Evolutionary conservation across 2,888 invertebrate genomes (phyloP).

Genomic region (Polymixis lichenea): DNA sequence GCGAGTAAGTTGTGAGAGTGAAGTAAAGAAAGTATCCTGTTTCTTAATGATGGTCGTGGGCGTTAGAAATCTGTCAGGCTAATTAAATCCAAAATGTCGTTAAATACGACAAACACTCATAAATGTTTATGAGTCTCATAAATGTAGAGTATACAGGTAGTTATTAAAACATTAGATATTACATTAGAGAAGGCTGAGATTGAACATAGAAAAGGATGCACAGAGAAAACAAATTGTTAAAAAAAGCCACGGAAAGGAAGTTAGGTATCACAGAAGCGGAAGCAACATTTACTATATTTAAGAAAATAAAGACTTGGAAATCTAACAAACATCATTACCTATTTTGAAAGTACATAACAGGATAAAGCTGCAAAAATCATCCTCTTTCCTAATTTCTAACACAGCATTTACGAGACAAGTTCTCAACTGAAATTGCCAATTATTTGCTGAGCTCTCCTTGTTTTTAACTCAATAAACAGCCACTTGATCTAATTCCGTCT

Average conservation of each 20-base stretch:
- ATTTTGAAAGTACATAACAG: background rate
- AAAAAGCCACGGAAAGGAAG: too few relatives aligned
- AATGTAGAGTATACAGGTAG: conserved; percentile 6
- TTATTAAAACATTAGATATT: conserved; percentile 1
- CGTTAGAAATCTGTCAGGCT: conserved; percentile 55
- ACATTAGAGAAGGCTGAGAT: background rate
- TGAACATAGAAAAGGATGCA: background rate
- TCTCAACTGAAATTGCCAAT: background rate
- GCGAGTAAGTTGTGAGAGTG: conserved; percentile 48
- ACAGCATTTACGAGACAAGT: background rate
- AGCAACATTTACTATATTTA: background rate
- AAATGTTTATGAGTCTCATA: conserved; percentile 20
- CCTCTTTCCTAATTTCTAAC: background rate
- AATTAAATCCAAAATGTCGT: conserved; percentile 48
- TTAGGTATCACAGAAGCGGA: background rate
- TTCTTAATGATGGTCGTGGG: conserved; percentile 53
- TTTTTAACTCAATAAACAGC: background rate
- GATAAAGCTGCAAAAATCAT: background rate
- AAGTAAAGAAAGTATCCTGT: conserved; percentile 58
- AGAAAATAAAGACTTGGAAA: background rate
- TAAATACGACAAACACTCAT: conserved; percentile 29
- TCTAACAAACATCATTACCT: background rate
- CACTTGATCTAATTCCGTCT: conserved; percentile 28
- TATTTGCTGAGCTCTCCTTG: background rate
- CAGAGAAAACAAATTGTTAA: too few relatives aligned